phyloP scores from a whole-genome alignment of 1,140 invertebrate genomes.

The Megathymus violae region DNA sequence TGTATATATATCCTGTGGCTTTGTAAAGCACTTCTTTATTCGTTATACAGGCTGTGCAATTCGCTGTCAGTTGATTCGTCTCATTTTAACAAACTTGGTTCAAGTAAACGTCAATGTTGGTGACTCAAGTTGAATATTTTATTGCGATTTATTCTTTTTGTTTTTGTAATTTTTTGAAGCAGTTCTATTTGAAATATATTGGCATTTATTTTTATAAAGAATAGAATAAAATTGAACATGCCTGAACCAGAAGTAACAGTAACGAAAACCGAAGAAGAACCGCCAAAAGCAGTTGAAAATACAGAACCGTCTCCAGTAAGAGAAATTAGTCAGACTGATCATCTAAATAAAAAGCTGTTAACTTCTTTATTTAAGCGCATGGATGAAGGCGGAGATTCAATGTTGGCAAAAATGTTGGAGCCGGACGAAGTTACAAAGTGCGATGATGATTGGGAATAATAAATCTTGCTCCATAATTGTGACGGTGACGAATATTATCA shows the following conservation, averaged over 20 bases:
- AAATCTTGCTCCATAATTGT: background rate
- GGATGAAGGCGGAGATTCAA: conserved; percentile 76
- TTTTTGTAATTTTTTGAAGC: too few species aligned
- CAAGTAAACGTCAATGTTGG: too few species aligned
- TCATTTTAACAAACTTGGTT: too few species aligned
- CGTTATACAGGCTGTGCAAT: too few species aligned
- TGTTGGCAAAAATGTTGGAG: conserved; percentile 65
- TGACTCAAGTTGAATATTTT: too few species aligned
- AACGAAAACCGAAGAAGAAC: conserved; percentile 23
- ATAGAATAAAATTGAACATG: conserved; percentile 50
- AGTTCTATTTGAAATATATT: too few species aligned
- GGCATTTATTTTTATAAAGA: too few species aligned
- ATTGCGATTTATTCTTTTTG: too few species aligned
- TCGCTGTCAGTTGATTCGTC: too few species aligned
- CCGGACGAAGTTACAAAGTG: conserved; percentile 54
- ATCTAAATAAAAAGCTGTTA: conserved; percentile 86
- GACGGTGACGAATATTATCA: background rate
- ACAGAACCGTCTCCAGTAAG: conserved; percentile 51
- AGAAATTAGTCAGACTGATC: conserved; percentile 86
- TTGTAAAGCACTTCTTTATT: too few species aligned
- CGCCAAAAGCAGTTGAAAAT: conserved; percentile 37
- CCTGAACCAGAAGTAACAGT: conserved; percentile 60
- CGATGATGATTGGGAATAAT: conserved; percentile 62
- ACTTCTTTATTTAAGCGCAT: conserved; percentile 85
- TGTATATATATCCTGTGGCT: too few species aligned